phyloP scores from a whole-genome alignment of 2,888 invertebrate species.

The Emmelina monodactyla region DNA sequence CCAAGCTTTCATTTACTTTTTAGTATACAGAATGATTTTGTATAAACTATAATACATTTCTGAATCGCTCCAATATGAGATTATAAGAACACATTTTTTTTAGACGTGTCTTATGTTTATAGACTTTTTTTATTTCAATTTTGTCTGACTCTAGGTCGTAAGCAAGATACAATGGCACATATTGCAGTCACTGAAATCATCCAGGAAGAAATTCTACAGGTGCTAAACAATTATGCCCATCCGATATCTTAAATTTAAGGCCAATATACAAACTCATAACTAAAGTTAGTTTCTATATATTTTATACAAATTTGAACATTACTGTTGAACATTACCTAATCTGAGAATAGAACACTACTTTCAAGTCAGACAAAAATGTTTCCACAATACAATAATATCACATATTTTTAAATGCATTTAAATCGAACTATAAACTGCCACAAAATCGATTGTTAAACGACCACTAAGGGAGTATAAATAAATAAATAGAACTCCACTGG shows the following conservation, averaged over 20 bases:
- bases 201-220: slow-evolving; percentile 1
- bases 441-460: slow-evolving; percentile 28
- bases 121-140: slow-evolving; percentile 40
- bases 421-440: slow-evolving; percentile 45
- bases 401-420: slow-evolving; percentile 63
- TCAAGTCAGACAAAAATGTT: slow-evolving; percentile 64
- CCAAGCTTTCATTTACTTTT: slow-evolving; percentile 66
- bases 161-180: slow-evolving; percentile 47
- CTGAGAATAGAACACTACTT: slow-evolving; percentile 51
- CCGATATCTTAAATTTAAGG: slow-evolving; percentile 1
- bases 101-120: slow-evolving; percentile 38
- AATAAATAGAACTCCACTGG: slow-evolving; percentile 61
- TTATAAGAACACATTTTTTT: slow-evolving; percentile 38
- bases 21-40: slow-evolving; percentile 64
- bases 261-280: background rate
- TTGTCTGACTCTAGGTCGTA: slow-evolving; percentile 57
- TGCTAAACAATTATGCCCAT: slow-evolving; percentile 11
- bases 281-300: slow-evolving; percentile 12
- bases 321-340: slow-evolving; percentile 30
- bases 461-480: slow-evolving; percentile 45
- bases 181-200: slow-evolving; percentile 25
- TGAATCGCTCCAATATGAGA: slow-evolving; percentile 39
- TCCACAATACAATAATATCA: slow-evolving; percentile 63
- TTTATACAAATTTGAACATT: slow-evolving; percentile 37
- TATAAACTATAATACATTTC: slow-evolving; percentile 58